Conservation (phyloP, 1,140 invertebrate genomes). For the Dinothrombium tinctorium region DNA sequence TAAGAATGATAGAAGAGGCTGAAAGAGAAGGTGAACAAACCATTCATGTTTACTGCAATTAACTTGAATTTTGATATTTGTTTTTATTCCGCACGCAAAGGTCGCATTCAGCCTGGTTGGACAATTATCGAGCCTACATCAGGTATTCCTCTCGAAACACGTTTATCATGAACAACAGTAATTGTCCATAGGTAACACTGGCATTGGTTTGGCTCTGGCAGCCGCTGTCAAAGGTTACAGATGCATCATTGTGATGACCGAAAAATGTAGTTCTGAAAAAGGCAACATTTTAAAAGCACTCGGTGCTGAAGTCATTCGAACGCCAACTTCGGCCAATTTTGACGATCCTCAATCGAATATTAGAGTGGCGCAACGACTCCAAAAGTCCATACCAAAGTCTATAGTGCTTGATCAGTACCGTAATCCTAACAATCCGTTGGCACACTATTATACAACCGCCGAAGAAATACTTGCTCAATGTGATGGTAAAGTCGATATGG, state of each 20-base stretch:
- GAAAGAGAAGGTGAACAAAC: too few species aligned
- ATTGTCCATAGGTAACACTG: conserved; percentile 43
- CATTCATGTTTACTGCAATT: too few species aligned
- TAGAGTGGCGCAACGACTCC: conserved; percentile 58
- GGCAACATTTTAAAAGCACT: conserved; percentile 57
- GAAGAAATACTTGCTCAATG: conserved; percentile 61
- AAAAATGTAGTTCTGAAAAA: conserved; percentile 98
- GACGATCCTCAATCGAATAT: conserved; percentile 75
- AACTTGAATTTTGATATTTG: too few species aligned
- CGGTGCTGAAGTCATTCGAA: conserved; percentile 81
- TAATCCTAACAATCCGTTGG: conserved; percentile 66
- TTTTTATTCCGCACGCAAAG: too few species aligned
- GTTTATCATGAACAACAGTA: neutral
- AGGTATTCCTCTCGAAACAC: conserved; percentile 20
- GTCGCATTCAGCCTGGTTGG: conserved; percentile 60
- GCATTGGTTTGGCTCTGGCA: conserved; percentile 81
- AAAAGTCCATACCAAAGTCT: conserved; percentile 64
- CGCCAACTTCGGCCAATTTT: conserved; percentile 71
- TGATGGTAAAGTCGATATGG: conserved; percentile 52
- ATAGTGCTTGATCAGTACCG: conserved; percentile 85
- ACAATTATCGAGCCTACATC: conserved; percentile 92
- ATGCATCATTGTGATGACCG: conserved; percentile 94
- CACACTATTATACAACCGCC: conserved; percentile 75
- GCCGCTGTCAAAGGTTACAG: conserved; percentile 83
- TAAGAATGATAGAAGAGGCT: conserved; percentile 84